A percentile compares a stretch with the other conserved stretches of the same genome.
Conservation (phyloP, 2,888 invertebrate genomes). For the Therioaphis trifolii region DNA sequence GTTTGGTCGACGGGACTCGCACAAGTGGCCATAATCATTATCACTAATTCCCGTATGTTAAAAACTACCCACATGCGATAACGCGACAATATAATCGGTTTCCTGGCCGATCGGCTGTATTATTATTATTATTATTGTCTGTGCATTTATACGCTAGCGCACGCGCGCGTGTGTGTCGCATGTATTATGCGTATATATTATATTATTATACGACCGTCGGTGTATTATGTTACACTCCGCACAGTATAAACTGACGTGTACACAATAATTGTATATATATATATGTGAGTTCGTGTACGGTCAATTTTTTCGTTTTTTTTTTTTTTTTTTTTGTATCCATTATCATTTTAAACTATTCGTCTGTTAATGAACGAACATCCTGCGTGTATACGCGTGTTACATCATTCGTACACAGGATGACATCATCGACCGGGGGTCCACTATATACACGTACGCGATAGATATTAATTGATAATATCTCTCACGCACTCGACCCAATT, state of each 20-base stretch:
- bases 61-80: conserved; percentile 61
- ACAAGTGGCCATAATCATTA: conserved; percentile 56
- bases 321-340: neutral
- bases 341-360: conserved; percentile 40
- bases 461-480: conserved; percentile 61
- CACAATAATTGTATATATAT: no score
- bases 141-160: neutral
- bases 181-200: no score
- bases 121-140: conserved; percentile 53
- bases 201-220: no score
- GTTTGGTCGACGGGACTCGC: conserved; percentile 40
- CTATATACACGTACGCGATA: neutral
- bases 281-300: no score
- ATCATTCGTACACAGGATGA: conserved; percentile 49
- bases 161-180: no score
- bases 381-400: conserved; percentile 54
- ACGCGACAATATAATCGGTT: conserved; percentile 55
- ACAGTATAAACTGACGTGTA: no score
- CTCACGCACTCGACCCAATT: conserved; percentile 61
- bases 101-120: conserved; percentile 57
- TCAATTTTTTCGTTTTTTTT: conserved; percentile 51
- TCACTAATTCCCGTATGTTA: conserved; percentile 60
- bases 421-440: conserved; percentile 54
- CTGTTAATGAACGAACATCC: conserved; percentile 59
- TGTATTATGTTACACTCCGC: no score